Percentiles rank a stretch among this genome's conserved stretches.
These are phyloP conservation scores for Cyprinodon tularosa DNA, from an alignment of 2,113 vertebrate genomes.

Conservation along the genomic window DNA sequence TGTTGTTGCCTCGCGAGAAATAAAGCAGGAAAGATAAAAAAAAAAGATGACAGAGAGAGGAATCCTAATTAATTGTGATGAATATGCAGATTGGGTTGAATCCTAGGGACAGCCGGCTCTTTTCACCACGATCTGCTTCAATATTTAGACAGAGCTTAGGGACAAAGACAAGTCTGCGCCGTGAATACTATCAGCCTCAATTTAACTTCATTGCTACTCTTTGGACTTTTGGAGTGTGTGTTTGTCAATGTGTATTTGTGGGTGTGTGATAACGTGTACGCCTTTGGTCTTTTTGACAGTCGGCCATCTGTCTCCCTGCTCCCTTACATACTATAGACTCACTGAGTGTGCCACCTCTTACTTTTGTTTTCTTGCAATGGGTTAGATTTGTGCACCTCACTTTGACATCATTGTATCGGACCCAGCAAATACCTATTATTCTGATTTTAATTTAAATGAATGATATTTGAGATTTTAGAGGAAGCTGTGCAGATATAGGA, in stretches of 20 bases:
- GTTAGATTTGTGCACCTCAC: slow-evolving; percentile 5
- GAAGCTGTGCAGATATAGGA: background rate
- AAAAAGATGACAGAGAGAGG: slow-evolving; percentile 65
- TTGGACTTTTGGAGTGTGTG: slow-evolving; percentile 20
- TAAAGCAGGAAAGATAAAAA: slow-evolving; percentile 71
- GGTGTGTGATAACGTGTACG: slow-evolving; percentile 12
- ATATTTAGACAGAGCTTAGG: slow-evolving; percentile 76
- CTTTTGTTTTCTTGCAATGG: background rate
- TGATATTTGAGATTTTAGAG: background rate
- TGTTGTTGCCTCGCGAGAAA: slow-evolving; percentile 72
- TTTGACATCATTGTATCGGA: slow-evolving; percentile 17
- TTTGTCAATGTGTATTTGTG: slow-evolving; percentile 21
- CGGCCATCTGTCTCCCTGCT: slow-evolving; percentile 30
- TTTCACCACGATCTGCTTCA: slow-evolving; percentile 71
- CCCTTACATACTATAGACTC: slow-evolving; percentile 9
- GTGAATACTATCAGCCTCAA: slow-evolving; percentile 69
- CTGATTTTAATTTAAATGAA: slow-evolving; percentile 13
- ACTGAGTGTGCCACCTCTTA: background rate
- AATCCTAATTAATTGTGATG: slow-evolving; percentile 80
- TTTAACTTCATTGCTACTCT: slow-evolving; percentile 55
- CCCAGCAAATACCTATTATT: background rate
- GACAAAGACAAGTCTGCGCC: slow-evolving; percentile 66
- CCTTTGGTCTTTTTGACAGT: slow-evolving; percentile 22
- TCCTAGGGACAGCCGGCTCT: slow-evolving; percentile 72
- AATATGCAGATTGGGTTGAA: slow-evolving; percentile 79